Evolutionary conservation across 30 jellyfish, hydroid and myxozoan genomes (phyloP).

Genomic region (Cassiopea andromeda): DNA sequence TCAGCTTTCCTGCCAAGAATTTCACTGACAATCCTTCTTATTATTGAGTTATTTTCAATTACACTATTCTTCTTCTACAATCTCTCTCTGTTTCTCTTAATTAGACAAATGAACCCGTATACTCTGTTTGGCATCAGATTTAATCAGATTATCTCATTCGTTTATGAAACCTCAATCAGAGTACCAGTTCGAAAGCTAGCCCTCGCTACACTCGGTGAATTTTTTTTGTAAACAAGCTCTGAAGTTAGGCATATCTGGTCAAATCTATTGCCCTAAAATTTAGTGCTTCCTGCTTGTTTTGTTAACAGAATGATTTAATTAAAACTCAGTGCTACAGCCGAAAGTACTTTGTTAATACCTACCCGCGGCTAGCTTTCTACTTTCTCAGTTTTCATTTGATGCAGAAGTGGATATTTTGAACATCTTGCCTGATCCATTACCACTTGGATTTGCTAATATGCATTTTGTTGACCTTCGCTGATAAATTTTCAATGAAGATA

Average conservation of each 20-base stretch:
- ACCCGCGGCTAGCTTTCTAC: too few species aligned
- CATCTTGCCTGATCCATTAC: too few species aligned
- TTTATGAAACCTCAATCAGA: conserved; percentile 35
- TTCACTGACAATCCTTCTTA: neutral
- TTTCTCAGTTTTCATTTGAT: too few species aligned
- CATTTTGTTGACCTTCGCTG: too few species aligned
- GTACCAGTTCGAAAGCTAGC: conserved; percentile 45
- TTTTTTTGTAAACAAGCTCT: conserved; percentile 33
- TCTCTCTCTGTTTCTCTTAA: neutral
- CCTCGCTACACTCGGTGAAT: conserved; percentile 48
- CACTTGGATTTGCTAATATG: too few species aligned
- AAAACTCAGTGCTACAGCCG: neutral
- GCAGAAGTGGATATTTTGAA: too few species aligned
- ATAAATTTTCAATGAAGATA: too few species aligned
- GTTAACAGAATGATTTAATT: neutral
- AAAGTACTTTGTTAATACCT: neutral
- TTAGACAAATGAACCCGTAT: neutral
- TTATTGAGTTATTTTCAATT: conserved; percentile 3
- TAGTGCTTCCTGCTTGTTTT: neutral
- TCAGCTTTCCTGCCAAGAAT: neutral
- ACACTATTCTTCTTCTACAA: neutral
- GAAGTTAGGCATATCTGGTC: conserved; percentile 11
- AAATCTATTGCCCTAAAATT: neutral
- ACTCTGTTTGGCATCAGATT: conserved; percentile 19
- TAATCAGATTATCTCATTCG: conserved; percentile 71